Evolutionary conservation across 2,888 invertebrate species (phyloP), one percentile per base, ranked within the genome.

Genomic region (Trachelus stipa): DNA sequence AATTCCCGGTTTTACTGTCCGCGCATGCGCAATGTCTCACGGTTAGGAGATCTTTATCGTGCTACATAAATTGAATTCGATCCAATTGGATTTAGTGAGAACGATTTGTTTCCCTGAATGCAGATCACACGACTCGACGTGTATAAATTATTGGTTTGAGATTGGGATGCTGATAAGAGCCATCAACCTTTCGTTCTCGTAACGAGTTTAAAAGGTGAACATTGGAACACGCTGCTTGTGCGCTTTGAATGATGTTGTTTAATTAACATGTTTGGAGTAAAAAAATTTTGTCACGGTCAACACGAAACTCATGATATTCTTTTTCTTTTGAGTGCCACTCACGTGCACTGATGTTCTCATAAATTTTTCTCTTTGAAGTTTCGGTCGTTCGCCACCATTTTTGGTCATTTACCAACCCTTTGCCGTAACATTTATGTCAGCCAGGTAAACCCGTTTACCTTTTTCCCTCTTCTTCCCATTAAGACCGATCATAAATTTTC

Each of bases 251-350:
- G 30, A 11, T 23, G 73, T 73, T 69, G 3, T 11, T 71, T 71
- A 78, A 78, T 78, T 78, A 78, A 76, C 76, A 78, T 76, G 69
- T 78, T 78, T 12, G 12, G 11, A 71, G 77, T 75, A 71, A 69
- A 77, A n/a, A 69, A 56, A 23, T 34, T 74, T 30, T n/a, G 69
- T 69, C 6, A 33, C 31, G 71, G 31, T 31, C 23, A 35, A 74
- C 74, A 30, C 35, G 35, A 35, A 56, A 23, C 56, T 74, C n/a
- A 23, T 74, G 3, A 4, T n/a, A 34, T 23, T 23, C 23, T 56
- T 56, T 23, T 56, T 56, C 6, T 23, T 56, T 56, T 23, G 9
- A 56, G 23, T 9, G 9, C 56, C 33, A 74, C 35, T 23, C 34
- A 74, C 74, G 37, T 34, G 74, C 23, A 34, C 23, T 9, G 23